Evolutionary conservation across 2,888 invertebrate genomes (phyloP).

Genomic region (Sarcophaga subvicina): DNA sequence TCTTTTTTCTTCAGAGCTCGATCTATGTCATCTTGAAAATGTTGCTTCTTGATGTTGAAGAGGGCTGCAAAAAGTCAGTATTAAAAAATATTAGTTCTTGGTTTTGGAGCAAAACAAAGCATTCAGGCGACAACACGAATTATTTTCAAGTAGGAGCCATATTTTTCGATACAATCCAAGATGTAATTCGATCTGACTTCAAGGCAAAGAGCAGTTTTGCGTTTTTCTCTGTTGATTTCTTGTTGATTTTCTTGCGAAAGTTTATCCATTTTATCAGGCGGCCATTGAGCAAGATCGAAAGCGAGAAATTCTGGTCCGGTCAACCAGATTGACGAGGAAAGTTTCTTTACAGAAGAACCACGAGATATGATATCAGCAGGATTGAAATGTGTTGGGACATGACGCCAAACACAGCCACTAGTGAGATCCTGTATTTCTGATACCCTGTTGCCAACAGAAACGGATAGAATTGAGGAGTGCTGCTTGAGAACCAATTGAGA

Average conservation of each 20-base stretch:
- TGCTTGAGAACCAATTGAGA: conserved; percentile 56
- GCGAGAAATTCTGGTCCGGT: conserved; percentile 21
- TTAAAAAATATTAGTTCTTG: neutral
- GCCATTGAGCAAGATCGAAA: neutral
- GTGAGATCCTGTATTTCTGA: conserved; percentile 62
- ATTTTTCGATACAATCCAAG: conserved; percentile 10
- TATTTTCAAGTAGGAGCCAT: conserved; percentile 28
- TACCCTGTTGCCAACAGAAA: conserved; percentile 66
- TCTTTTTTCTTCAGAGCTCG: too few species aligned
- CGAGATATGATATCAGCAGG: conserved; percentile 54
- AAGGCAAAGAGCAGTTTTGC: conserved; percentile 13
- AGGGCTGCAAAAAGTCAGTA: neutral
- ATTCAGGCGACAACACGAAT: conserved; percentile 52
- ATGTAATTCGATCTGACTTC: conserved; percentile 14
- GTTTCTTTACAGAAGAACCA: conserved; percentile 45
- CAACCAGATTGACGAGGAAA: conserved; percentile 53
- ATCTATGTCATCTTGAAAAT: too few species aligned
- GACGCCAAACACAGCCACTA: conserved; percentile 46
- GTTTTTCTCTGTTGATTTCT: conserved; percentile 47
- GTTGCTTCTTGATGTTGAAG: too few species aligned
- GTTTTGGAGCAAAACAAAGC: conserved; percentile 24
- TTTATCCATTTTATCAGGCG: neutral
- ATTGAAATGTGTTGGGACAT: conserved; percentile 61
- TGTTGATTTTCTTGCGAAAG: conserved; percentile 30
- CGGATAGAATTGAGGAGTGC: conserved; percentile 63